Evolutionary conservation across 2,888 invertebrate species (phyloP).

Genomic region (Dryocosmus kuriphilus): DNA sequence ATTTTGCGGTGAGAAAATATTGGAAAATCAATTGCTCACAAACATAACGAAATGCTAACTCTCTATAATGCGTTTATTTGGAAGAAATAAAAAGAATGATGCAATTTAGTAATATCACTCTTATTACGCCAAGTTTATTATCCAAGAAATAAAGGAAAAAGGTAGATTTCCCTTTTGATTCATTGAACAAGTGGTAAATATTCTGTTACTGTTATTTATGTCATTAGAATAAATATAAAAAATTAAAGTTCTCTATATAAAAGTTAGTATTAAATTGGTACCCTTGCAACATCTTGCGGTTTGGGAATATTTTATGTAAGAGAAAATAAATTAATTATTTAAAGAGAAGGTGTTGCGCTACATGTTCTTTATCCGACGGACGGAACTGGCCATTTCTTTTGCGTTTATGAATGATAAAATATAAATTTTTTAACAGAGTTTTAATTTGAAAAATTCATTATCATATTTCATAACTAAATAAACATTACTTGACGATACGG

Average conservation of each 20-base stretch:
- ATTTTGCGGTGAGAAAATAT: slow-evolving; percentile 38
- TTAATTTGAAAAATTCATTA: neutral
- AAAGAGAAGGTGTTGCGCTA: neutral
- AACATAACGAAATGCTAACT: slow-evolving; percentile 19
- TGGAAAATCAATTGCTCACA: slow-evolving; percentile 40
- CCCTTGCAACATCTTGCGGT: neutral
- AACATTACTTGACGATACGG: neutral
- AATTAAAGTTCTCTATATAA: neutral
- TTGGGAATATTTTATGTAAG: neutral
- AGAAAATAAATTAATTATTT: neutral
- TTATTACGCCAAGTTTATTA: neutral
- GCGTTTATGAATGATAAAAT: neutral
- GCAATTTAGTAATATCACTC: slow-evolving; percentile 31
- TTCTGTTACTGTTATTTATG: neutral
- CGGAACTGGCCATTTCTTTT: neutral
- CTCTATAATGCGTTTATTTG: slow-evolving; percentile 4
- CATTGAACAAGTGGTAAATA: neutral
- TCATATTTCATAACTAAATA: neutral
- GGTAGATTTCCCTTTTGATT: slow-evolving; percentile 26
- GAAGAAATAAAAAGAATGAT: neutral
- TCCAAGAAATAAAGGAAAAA: slow-evolving; percentile 3
- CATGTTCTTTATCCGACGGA: slow-evolving; percentile 2
- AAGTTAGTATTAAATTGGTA: neutral
- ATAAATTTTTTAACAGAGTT: neutral
- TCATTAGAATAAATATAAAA: neutral